phyloP scores from a whole-genome alignment of 1,140 invertebrate species.

The Danaus plexippus region DNA sequence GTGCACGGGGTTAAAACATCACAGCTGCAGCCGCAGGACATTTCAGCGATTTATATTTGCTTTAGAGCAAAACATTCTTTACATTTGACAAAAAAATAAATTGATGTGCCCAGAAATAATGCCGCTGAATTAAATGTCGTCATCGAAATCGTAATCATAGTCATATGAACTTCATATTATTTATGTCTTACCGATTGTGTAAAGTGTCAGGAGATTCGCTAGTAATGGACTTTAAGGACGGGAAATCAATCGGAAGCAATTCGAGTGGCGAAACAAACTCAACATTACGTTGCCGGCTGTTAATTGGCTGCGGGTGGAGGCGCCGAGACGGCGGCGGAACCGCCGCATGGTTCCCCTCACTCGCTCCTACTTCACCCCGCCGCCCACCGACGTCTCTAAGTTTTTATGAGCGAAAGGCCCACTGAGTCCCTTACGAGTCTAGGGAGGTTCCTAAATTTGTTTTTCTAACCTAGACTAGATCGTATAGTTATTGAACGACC shows the following conservation, averaged over 20 bases:
- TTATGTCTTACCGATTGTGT: conserved; percentile 2
- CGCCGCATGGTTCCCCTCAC: conserved; percentile 58
- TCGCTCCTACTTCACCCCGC: conserved; percentile 35
- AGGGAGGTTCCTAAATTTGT: conserved; percentile 55
- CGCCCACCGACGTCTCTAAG: conserved; percentile 40
- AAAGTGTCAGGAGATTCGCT: conserved; percentile 14
- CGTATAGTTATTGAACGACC: conserved; percentile 29
- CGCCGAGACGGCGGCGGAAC: conserved; percentile 70
- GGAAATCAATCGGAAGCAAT: conserved; percentile 69
- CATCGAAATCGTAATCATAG: too few relatives aligned
- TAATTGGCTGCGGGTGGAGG: conserved; percentile 70
- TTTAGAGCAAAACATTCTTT: not conserved
- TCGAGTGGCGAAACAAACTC: conserved; percentile 66
- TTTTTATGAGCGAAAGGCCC: conserved; percentile 63
- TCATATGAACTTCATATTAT: too few relatives aligned
- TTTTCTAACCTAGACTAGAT: conserved; percentile 35
- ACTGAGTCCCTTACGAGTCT: conserved; percentile 53
- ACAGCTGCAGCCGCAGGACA: conserved; percentile 36
- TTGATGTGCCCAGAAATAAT: too few relatives aligned
- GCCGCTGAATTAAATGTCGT: too few relatives aligned
- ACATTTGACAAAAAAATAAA: not conserved
- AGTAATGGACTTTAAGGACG: conserved; percentile 27
- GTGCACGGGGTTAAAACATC: conserved; percentile 56
- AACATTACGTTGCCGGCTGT: conserved; percentile 62
- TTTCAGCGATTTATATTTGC: too few relatives aligned